These are phyloP conservation scores for Palythoa heliodiscus DNA, from an alignment of 92 coral and sea anemone species.

Conservation along the genomic window DNA sequence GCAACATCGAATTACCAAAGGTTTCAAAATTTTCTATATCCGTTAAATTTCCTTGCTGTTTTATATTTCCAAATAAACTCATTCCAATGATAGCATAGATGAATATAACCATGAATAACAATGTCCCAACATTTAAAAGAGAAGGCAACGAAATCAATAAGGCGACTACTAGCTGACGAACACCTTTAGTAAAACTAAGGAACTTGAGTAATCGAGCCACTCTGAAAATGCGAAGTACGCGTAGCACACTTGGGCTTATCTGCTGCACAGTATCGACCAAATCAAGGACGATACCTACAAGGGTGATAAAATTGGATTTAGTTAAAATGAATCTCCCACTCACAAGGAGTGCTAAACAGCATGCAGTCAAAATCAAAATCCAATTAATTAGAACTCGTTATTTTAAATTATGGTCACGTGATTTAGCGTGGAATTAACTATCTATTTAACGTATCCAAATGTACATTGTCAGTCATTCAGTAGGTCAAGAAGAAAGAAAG, in stretches of 20 bases:
- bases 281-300: conserved; percentile 38
- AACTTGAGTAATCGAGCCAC: conserved; percentile 31
- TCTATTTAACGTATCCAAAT: too few species aligned
- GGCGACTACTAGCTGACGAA: conserved; percentile 28
- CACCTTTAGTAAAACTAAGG: conserved; percentile 24
- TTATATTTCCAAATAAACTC: conserved; percentile 29
- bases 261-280: conserved; percentile 33
- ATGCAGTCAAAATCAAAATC: too few species aligned
- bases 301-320: background rate
- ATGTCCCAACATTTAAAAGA: conserved; percentile 30
- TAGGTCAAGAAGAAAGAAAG: too few species aligned
- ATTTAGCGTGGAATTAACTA: too few species aligned
- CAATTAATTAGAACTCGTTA: too few species aligned
- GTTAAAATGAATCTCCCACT: background rate
- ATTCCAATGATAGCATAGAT: conserved; percentile 42
- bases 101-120: conserved; percentile 27
- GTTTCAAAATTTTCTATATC: conserved; percentile 38
- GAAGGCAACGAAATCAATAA: conserved; percentile 24
- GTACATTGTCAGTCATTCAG: too few species aligned
- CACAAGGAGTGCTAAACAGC: too few species aligned
- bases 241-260: conserved; percentile 29
- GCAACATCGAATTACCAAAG: conserved; percentile 31
- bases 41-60: conserved; percentile 32
- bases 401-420: too few species aligned
- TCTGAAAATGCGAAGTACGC: conserved; percentile 30